Evolutionary conservation across 35 echinoderm and acorn worm genomes (phyloP).

Genomic region (Lytechinus variegatus): DNA sequence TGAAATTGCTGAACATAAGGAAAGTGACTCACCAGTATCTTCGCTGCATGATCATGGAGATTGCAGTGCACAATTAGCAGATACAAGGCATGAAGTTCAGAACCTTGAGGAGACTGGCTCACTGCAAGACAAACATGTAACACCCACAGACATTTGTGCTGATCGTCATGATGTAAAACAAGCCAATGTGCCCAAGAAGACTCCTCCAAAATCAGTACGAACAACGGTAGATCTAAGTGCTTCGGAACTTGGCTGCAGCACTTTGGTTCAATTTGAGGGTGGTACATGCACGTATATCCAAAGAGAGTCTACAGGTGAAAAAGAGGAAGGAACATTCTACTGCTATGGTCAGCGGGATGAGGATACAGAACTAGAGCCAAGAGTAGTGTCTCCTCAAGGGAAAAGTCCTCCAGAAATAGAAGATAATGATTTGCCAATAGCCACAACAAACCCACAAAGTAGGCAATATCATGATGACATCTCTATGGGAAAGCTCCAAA

Average conservation of each 20-base stretch:
- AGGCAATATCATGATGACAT: background rate
- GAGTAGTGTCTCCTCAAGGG: background rate
- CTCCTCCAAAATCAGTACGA: background rate
- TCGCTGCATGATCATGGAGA: background rate
- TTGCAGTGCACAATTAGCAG: background rate
- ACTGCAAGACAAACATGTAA: background rate
- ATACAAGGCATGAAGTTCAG: background rate
- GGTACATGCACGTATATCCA: background rate
- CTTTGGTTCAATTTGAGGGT: background rate
- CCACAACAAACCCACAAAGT: background rate
- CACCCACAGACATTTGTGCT: background rate
- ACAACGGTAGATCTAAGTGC: background rate
- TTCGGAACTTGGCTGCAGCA: background rate
- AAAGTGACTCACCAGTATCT: background rate
- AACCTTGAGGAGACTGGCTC: background rate
- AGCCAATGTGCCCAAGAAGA: background rate
- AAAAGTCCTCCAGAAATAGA: background rate
- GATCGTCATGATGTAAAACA: background rate
- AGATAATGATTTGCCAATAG: background rate
- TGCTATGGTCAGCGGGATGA: background rate
- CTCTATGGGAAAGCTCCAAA: too few species aligned
- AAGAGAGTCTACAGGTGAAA: background rate
- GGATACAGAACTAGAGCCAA: background rate
- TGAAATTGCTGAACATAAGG: background rate
- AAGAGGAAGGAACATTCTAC: background rate